Base-by-base conservation (phyloP, 2,888 invertebrate species). In the Euclidia mi region DNA sequence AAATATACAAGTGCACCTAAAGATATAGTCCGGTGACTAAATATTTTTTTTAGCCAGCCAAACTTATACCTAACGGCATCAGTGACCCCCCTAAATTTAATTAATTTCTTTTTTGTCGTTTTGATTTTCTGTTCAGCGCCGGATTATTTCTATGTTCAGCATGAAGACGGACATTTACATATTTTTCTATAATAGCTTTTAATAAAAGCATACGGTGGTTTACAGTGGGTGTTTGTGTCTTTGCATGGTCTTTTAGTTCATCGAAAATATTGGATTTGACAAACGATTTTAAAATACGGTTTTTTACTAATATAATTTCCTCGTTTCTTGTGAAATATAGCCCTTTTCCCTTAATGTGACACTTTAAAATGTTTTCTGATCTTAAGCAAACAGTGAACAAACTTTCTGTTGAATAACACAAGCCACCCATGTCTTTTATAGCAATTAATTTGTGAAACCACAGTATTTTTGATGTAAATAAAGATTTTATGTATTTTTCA, bases 341-440 rank as follows among this genome's bases (percentile, higher is more conserved):
- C 45, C 28, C 37, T n/a, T 17, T 31, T 14, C 17, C 34, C 9
- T 11, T 18, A 37, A 35, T 6, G 11, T 12, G 14, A 17, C 11
- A 35, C 28, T 47, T 38, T 6, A 58, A 44, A 15, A 46, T 34
- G n/a, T 12, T 29, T 57, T 65, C 65, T 17, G 47, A 31, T 17
- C 11, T 38, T 25, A 44, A 41, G 14, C 65, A 53, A 10, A 65
- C 43, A 6, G 12, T 18, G 43, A 40, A 57, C 4, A 64, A 35
- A 34, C 50, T 28, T 47, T 56, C 11, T 1, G 64, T 53, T 14
- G 61, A 31, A 41, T 59, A 64, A 25, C 40, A 46, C 12, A 64
- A 44, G 14, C 64, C 60, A 6, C 64, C 61, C 41, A 51, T 46
- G 38, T 63, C 53, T 65, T 42, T 56, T 14, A 57, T 47, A 10